Conservation (phyloP, 2,113 vertebrate species). For the Zosterops borbonicus region DNA sequence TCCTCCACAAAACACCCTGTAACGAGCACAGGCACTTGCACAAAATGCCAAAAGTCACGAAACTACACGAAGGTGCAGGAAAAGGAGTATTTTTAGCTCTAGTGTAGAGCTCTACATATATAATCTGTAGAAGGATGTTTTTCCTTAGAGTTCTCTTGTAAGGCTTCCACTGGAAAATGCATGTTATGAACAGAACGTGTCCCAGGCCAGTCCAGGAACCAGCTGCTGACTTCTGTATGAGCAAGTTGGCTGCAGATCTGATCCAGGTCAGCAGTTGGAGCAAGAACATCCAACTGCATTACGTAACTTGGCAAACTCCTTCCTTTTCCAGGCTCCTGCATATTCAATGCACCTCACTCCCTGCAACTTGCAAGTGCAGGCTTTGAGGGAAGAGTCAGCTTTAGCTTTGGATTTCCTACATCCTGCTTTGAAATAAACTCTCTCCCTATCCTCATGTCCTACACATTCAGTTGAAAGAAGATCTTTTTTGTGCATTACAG, state of each 20-base stretch:
- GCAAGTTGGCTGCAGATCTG: not conserved
- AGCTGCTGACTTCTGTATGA: not conserved
- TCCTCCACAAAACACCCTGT: not conserved
- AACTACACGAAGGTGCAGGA: not conserved
- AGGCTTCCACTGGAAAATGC: not conserved
- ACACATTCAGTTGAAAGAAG: not conserved
- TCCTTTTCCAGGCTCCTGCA: not conserved
- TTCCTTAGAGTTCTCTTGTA: not conserved
- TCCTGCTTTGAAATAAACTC: not conserved
- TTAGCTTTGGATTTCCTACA: not conserved
- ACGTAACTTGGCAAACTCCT: constrained; percentile 16
- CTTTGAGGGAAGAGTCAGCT: not conserved
- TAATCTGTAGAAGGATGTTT: not conserved
- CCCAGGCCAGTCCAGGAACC: not conserved
- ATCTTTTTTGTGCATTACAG: not conserved
- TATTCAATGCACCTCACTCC: not conserved
- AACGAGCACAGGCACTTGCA: not conserved
- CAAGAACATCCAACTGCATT: constrained; percentile 22
- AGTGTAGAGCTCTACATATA: not conserved
- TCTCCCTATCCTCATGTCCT: not conserved
- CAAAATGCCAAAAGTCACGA: not conserved
- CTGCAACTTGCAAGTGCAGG: not conserved
- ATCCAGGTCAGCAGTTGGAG: constrained; percentile 51
- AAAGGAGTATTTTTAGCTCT: not conserved
- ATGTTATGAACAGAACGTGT: not conserved